Conservation (phyloP, 2,113 vertebrate species). For the Passer domesticus region DNA sequence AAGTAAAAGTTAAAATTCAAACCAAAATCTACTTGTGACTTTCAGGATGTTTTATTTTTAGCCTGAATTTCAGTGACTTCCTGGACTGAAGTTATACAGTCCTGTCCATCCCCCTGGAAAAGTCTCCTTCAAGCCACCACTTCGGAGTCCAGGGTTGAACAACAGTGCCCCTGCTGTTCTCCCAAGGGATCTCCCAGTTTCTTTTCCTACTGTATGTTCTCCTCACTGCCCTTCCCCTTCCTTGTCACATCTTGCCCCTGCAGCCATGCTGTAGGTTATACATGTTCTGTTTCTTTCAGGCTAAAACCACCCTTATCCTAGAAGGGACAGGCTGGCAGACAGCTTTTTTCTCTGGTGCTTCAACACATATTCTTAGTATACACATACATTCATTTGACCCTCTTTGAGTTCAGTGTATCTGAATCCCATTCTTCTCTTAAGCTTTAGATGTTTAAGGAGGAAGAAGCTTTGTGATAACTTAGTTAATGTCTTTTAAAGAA, state of each 20-base stretch:
- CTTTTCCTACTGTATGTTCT: background rate
- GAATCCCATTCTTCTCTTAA: background rate
- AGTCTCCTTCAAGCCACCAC: background rate
- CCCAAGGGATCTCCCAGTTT: background rate
- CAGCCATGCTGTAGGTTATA: background rate
- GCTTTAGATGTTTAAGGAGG: background rate
- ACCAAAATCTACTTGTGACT: background rate
- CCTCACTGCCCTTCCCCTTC: background rate
- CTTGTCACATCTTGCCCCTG: background rate
- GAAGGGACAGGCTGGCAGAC: background rate
- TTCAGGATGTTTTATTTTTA: background rate
- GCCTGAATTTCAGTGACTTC: background rate
- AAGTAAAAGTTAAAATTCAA: background rate
- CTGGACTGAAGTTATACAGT: background rate
- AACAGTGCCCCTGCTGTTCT: background rate
- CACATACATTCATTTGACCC: too few relatives aligned
- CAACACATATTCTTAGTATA: background rate
- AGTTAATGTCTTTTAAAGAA: background rate
- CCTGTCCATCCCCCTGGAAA: background rate
- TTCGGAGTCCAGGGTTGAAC: fast-evolving
- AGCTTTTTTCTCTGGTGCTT: background rate
- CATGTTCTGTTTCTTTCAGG: background rate
- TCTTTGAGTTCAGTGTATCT: too few relatives aligned
- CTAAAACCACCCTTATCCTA: background rate
- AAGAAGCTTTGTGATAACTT: background rate